A percentile compares a stretch with the other conserved stretches of the same genome.
Conservation (phyloP, 1,140 invertebrate genomes). For the Matsumurasca onukii region DNA sequence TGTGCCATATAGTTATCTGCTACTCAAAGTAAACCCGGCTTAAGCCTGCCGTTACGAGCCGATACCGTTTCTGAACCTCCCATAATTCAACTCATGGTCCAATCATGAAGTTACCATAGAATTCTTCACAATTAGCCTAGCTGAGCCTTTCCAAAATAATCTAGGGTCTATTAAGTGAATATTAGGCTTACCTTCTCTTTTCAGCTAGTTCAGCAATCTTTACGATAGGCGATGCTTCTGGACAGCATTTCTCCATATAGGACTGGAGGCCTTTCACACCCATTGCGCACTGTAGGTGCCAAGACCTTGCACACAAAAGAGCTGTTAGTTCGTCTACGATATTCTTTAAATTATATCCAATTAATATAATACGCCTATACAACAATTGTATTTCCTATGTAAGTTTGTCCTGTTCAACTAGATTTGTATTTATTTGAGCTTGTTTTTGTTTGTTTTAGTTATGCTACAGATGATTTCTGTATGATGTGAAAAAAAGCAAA, state of each 20-base stretch:
- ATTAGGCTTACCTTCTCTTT: neutral
- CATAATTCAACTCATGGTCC: neutral
- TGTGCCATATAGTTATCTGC: no score
- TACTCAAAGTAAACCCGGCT: neutral
- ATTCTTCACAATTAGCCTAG: neutral
- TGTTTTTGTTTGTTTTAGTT: no score
- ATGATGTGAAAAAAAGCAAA: no score
- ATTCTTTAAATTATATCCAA: no score
- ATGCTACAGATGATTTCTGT: no score
- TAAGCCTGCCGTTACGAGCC: neutral
- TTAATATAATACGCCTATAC: no score
- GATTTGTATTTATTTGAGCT: no score
- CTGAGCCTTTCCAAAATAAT: neutral
- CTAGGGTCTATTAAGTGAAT: neutral
- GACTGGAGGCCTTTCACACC: constrained; percentile 1
- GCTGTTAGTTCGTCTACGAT: no score
- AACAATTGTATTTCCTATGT: no score
- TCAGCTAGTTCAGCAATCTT: neutral
- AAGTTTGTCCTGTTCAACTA: no score
- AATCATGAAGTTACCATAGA: neutral
- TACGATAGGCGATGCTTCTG: neutral
- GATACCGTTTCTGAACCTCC: neutral
- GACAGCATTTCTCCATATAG: constrained; percentile 13
- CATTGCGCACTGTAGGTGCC: neutral
- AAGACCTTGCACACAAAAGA: no score